Evolutionary conservation across 2,888 invertebrate species (phyloP).

Genomic region (Teleogryllus oceanicus): DNA sequence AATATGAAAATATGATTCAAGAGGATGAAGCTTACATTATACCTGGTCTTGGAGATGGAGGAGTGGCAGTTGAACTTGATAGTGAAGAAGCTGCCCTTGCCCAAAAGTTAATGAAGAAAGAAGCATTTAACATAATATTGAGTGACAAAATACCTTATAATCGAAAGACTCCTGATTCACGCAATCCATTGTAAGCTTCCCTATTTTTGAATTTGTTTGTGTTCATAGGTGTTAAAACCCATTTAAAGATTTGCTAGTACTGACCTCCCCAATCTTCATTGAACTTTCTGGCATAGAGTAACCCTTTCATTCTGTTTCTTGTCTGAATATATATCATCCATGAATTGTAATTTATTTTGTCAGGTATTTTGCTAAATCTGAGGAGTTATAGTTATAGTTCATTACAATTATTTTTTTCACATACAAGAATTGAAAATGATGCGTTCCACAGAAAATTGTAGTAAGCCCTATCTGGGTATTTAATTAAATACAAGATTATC

Average conservation of each 20-base stretch:
- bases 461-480: too few relatives aligned
- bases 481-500: too few relatives aligned
- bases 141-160: slow-evolving; percentile 86
- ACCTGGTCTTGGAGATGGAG: slow-evolving; percentile 68
- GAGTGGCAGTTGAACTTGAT: slow-evolving; percentile 62
- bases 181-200: slow-evolving; percentile 48
- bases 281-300: neutral
- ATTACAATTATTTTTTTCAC: too few relatives aligned
- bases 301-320: neutral
- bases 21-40: slow-evolving; percentile 64
- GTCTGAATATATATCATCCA: too few relatives aligned
- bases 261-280: neutral
- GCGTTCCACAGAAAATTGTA: too few relatives aligned
- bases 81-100: slow-evolving; percentile 60
- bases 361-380: neutral
- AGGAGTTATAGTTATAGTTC: neutral
- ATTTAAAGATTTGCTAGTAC: neutral
- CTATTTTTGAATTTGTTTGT: neutral
- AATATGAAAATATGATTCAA: slow-evolving; percentile 53
- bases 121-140: slow-evolving; percentile 83
- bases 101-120: slow-evolving; percentile 70
- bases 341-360: neutral
- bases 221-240: neutral
- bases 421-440: too few relatives aligned
- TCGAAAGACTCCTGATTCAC: slow-evolving; percentile 67